phyloP scores from a whole-genome alignment of 2,797 vertebrate species.

The Brotula barbata region DNA sequence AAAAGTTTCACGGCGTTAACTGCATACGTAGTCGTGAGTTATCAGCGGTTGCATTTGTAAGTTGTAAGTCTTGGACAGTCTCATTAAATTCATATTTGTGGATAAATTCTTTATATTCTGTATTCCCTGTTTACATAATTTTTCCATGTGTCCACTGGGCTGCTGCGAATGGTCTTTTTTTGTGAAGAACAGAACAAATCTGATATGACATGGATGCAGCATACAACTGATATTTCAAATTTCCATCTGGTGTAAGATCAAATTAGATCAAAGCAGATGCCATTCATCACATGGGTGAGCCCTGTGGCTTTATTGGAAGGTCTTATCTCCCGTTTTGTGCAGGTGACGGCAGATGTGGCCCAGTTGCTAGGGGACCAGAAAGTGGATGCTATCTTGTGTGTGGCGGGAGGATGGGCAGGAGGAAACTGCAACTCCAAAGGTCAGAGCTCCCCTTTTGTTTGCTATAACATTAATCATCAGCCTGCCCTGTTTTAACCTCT shows the following conservation, averaged over 20 bases:
- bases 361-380: conserved; percentile 89
- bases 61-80: too few relatives aligned
- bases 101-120: too few relatives aligned
- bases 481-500: too few relatives aligned
- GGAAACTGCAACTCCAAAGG: conserved; percentile 93
- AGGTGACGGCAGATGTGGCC: conserved; percentile 90
- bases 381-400: conserved; percentile 93
- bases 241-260: not conserved
- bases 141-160: too few relatives aligned
- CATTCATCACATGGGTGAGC: conserved; percentile 9
- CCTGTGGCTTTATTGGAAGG: conserved; percentile 9
- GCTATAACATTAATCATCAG: conserved; percentile 44
- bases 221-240: conserved; percentile 4
- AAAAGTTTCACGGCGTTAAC: too few relatives aligned
- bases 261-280: not conserved
- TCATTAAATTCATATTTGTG: too few relatives aligned
- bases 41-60: too few relatives aligned
- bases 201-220: conserved; percentile 4
- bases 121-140: too few relatives aligned
- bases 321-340: conserved; percentile 40
- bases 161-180: not conserved
- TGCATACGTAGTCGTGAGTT: too few relatives aligned
- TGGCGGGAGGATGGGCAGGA: conserved; percentile 97
- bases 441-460: conserved; percentile 71
- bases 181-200: too few relatives aligned